Percentiles rank a stretch among this genome's conserved stretches.
These are phyloP conservation scores for Sebastes matsubarae DNA, from an alignment of 2,797 vertebrate genomes.

Conservation along the genomic window DNA sequence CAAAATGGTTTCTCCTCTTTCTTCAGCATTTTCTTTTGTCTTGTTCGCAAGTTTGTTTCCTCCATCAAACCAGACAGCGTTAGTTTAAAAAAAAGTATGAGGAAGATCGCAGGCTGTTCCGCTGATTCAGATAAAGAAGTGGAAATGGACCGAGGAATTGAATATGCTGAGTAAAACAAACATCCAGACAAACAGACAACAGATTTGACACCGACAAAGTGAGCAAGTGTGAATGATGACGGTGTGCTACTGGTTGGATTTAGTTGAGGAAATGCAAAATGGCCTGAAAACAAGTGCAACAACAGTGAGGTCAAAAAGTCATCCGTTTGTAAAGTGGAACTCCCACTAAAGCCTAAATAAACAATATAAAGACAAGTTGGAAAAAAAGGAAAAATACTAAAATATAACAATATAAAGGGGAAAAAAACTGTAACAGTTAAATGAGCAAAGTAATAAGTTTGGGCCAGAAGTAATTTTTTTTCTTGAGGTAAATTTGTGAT, in stretches of 20 bases:
- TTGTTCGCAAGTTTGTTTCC: not conserved
- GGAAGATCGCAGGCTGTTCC: not conserved
- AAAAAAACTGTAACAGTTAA: not conserved
- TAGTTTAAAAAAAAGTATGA: not conserved
- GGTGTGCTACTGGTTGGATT: not conserved
- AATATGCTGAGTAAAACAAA: conserved; percentile 35
- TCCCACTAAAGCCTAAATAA: not conserved
- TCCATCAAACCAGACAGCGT: not conserved
- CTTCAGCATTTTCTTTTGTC: too few species aligned
- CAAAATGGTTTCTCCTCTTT: too few species aligned
- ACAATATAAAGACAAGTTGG: not conserved
- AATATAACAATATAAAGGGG: not conserved
- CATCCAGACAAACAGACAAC: not conserved
- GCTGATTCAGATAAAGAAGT: conserved; percentile 36
- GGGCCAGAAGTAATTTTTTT: not conserved
- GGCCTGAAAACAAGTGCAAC: not conserved
- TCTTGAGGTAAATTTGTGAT: too few species aligned
- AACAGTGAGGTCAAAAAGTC: not conserved
- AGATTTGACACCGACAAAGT: not conserved
- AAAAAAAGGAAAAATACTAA: not conserved
- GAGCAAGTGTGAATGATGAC: not conserved
- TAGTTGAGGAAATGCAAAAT: not conserved
- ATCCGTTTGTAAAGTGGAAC: too few species aligned
- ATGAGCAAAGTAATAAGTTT: not conserved
- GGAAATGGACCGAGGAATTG: conserved; percentile 22